Percentiles rank a stretch among this genome's conserved stretches.
Conservation (phyloP, 2,113 vertebrate species). For the Dasyprocta punctata region DNA sequence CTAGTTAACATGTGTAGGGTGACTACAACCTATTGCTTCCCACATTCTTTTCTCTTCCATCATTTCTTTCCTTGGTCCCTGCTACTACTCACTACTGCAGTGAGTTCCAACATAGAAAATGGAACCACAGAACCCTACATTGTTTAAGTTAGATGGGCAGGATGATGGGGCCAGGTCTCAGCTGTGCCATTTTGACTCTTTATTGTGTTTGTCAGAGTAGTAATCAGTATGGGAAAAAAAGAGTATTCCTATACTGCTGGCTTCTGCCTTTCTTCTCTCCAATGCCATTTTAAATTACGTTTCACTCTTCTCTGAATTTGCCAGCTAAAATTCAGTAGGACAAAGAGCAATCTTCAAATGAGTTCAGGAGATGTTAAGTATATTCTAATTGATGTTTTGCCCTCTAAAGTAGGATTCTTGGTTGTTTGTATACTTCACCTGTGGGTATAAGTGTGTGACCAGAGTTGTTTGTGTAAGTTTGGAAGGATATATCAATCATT, state of each 20-base stretch:
- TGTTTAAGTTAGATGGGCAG: neutral
- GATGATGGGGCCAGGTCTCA: neutral
- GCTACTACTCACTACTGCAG: neutral
- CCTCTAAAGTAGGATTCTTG: neutral
- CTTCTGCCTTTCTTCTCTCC: neutral
- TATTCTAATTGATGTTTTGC: neutral
- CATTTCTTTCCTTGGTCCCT: neutral
- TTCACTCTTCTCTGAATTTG: neutral
- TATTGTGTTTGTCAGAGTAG: neutral
- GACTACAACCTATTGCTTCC: neutral
- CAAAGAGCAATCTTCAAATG: neutral
- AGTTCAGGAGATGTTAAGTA: neutral
- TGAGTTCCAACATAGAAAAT: neutral
- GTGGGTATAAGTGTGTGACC: neutral
- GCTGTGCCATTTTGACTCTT: neutral
- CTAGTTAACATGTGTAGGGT: neutral
- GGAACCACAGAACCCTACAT: neutral
- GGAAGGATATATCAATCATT: neutral
- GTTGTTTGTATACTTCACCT: neutral
- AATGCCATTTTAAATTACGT: neutral
- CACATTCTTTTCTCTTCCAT: neutral
- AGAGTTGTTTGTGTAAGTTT: neutral
- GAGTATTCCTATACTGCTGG: rapidly evolving
- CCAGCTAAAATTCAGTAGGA: neutral
- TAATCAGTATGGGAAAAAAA: neutral